Base-by-base conservation (phyloP, 2,888 invertebrate species). In the Lamellibrachia satsuma region DNA sequence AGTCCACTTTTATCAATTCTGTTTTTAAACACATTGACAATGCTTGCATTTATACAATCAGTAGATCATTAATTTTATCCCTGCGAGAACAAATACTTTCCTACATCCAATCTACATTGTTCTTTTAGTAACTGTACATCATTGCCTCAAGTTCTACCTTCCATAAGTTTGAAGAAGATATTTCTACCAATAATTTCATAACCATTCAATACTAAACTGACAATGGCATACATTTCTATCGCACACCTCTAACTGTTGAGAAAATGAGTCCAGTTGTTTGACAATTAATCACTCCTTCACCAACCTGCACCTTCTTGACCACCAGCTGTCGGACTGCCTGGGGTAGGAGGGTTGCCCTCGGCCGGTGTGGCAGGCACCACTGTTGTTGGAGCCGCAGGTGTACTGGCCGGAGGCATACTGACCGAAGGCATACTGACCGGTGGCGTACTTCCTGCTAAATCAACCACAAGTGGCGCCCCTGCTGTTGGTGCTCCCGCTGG, bases 401-500 rank as follows among this genome's bases (percentile, higher is more conserved):
- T 75, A 22, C 75, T 75, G 75, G 75, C 75, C n/a, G 75, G 75
- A 4, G 75, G 75, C 75, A 75, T 75, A 22, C 75, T 75, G 75
- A n/a, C 75, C n/a, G 75, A n/a, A 4, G 75, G 75, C 75, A 75
- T 75, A 22, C 75, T 75, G 22, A 75, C 75, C 22, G 75, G 75
- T 2, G 75, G 91, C 39, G 91, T 91, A 91, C 91, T 91, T 2
- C 91, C 91, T 1, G 91, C 91, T 27, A 91, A 9, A 15, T 52
- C 91, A 3, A 75, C 75, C 75, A 75, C 75, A 75, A 51, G 92
- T 57, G 9, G 52, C 55, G 91, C 39, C n/a, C 92, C 91, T 9
- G 93, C 90, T 3, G 92, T 90, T n/a, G 92, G 52, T 51, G 91
- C 90, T 75, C 91, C 91, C 57, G 93, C 90, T 2, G 51, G 57